Percentiles rank a stretch among this genome's conserved stretches.
Conservation (phyloP, 1,140 invertebrate genomes). For the Drosophila suzukii region DNA sequence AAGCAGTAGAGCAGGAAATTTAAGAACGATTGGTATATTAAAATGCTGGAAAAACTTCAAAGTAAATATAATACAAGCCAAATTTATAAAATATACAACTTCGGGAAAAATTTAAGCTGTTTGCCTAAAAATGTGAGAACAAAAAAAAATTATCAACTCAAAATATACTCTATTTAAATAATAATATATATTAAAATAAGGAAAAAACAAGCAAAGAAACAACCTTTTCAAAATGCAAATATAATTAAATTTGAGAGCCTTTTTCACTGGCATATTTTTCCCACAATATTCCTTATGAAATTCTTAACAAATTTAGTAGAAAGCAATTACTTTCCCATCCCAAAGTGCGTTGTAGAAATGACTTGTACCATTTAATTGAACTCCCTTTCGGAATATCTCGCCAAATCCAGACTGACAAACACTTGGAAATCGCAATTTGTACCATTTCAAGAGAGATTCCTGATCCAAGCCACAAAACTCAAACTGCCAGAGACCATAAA, state of each 20-base stretch:
- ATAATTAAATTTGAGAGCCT: background rate
- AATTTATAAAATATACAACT: too few relatives aligned
- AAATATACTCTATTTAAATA: too few relatives aligned
- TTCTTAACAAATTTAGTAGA: background rate
- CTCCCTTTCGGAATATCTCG: background rate
- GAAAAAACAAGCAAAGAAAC: background rate
- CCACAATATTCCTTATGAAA: background rate
- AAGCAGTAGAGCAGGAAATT: background rate
- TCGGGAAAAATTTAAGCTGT: too few relatives aligned
- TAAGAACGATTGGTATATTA: background rate
- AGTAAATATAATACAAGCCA: too few relatives aligned
- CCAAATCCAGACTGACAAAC: background rate
- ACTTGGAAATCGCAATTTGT: constrained; percentile 12
- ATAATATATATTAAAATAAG: too few relatives aligned
- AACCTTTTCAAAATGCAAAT: background rate
- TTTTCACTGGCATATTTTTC: background rate
- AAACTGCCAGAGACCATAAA: constrained; percentile 50
- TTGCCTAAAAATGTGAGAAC: too few relatives aligned
- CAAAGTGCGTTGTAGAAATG: background rate
- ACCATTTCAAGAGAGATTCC: constrained; percentile 5
- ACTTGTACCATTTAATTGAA: background rate
- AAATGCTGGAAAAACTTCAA: background rate
- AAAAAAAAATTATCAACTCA: too few relatives aligned
- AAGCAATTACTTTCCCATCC: background rate
- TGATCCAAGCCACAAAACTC: constrained; percentile 31